Conservation (phyloP, 1,140 invertebrate species). For the Calliphora vicina region DNA sequence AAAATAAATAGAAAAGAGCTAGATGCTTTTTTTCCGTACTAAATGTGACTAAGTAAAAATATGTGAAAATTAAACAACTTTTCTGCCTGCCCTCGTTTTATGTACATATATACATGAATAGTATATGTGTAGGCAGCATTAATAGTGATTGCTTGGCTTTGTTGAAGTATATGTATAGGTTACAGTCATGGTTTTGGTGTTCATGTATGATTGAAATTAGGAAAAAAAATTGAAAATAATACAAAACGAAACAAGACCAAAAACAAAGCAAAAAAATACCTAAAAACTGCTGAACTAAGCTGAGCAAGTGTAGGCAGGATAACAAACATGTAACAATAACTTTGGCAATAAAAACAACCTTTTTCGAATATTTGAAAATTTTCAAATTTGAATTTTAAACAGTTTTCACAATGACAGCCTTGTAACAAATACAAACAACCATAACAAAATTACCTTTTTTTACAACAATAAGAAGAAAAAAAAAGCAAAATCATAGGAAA, state of each 20-base stretch:
- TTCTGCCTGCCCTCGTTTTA: no score
- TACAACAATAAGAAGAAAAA: neutral
- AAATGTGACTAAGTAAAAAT: no score
- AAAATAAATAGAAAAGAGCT: no score
- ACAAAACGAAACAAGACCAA: neutral
- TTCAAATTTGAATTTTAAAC: constrained; percentile 31
- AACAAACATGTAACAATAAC: constrained; percentile 31
- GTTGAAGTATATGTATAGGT: neutral
- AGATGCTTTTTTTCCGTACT: no score
- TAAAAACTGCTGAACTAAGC: neutral
- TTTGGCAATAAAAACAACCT: constrained; percentile 32
- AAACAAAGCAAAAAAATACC: neutral
- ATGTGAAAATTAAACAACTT: no score
- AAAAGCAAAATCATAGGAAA: neutral
- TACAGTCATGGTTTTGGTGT: neutral
- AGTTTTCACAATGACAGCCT: neutral
- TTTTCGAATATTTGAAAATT: constrained; percentile 25
- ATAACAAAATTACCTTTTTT: constrained; percentile 5
- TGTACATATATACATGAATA: neutral
- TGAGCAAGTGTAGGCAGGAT: neutral
- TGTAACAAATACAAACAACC: neutral
- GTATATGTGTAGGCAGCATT: neutral
- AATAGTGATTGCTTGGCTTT: neutral
- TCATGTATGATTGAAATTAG: neutral
- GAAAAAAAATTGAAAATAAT: no score